Evolutionary conservation across 2,797 vertebrate genomes (phyloP), one percentile per base, ranked within the genome.

Genomic region (Anguilla megastoma): DNA sequence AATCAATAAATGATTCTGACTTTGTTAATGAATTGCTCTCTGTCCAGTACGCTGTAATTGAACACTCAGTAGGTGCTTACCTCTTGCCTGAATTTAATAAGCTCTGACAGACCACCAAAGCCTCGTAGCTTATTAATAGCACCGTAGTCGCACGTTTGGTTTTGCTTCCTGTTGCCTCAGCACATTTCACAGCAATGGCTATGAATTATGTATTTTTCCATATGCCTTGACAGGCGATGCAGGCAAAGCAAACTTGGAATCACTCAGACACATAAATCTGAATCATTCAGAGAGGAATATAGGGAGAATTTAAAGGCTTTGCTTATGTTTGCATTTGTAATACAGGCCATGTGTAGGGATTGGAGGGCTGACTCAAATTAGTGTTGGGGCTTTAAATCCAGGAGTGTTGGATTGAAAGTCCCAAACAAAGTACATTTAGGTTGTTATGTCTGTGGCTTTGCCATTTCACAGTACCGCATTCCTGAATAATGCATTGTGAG

Each of bases 131-230:
- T 85, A 85, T 85, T 85, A 79, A 85, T 88, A 79, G 50, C 48
- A 30, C 30, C 48, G 0, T 21, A 50, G 63, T 48, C 7, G 63
- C 63, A 79, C 48, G 36, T 52, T 36, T 36, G 63, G 18, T 16
- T 14, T 69, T 27, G 50, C 45, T 86, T 86, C 69, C 7, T 69
- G 85, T n/a, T 48, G 63, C 5, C 60, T 86, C 71, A 76, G 84
- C 63, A 85, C 36, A 88, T 85, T 54, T 30, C 60, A 63, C 36
- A 36, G 60, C 60, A 74, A 54, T 33, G 50, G 69, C 2, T 2
- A 52, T 86, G 86, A 88, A 88, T 86, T 85, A 88, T 30, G 52
- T n/a, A 74, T 76, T 45, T 85, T 76, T 60, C 50, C 52, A 69
- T 84, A 88, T n/a, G 24, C 54, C 79, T 83, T 83, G 86, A 74